Evolutionary conservation across 1,140 invertebrate species (phyloP).

Genomic region (Yoshiicerus persimilis): DNA sequence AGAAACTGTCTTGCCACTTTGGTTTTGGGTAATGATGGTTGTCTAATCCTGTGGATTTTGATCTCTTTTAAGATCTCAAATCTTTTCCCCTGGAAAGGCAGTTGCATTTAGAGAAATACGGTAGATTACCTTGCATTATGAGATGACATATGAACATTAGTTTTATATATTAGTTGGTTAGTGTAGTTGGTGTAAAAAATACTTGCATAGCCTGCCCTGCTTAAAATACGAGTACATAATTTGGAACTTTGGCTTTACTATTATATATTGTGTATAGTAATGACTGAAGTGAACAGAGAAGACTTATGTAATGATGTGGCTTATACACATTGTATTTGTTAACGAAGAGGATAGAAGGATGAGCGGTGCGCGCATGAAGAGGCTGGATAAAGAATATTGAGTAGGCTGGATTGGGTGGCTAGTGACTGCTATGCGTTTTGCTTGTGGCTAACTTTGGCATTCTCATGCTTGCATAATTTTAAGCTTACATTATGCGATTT

Average conservation of each 20-base stretch:
- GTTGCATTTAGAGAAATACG: neutral
- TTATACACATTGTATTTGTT: neutral
- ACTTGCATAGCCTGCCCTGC: neutral
- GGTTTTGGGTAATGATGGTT: too few relatives aligned
- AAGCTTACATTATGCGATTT: neutral
- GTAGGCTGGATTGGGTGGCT: constrained; percentile 24
- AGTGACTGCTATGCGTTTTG: neutral
- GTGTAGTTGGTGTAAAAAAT: neutral
- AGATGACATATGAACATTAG: neutral
- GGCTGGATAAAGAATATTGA: constrained; percentile 22
- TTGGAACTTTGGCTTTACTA: neutral
- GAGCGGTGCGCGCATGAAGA: constrained; percentile 24
- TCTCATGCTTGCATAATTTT: neutral
- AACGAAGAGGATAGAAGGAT: neutral
- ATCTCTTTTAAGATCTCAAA: too few relatives aligned
- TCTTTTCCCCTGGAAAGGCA: neutral
- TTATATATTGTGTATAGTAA: neutral
- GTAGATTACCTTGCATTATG: neutral
- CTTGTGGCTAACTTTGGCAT: neutral
- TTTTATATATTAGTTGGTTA: too few relatives aligned
- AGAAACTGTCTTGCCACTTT: too few relatives aligned
- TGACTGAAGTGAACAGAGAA: neutral
- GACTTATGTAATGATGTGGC: neutral
- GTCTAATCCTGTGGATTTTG: too few relatives aligned
- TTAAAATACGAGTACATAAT: neutral